A percentile compares a stretch with the other conserved stretches of the same genome.
Evolutionary conservation across 2,797 vertebrate genomes (phyloP).

Genomic region (Syndactyla subalaris): DNA sequence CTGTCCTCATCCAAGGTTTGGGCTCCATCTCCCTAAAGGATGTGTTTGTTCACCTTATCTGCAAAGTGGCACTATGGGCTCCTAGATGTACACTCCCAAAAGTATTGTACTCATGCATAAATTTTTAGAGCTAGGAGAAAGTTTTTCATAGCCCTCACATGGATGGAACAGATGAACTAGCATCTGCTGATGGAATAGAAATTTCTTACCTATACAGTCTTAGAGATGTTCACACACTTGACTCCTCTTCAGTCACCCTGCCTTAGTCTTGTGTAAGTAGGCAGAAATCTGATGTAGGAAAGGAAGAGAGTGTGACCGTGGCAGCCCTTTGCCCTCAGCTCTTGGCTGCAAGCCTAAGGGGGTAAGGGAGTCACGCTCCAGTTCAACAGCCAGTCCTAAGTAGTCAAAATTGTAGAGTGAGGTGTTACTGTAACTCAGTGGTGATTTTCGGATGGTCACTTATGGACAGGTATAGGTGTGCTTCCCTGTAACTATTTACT

Average conservation of each 20-base stretch:
- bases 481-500: neutral
- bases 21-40: neutral
- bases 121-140: neutral
- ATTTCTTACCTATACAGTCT: neutral
- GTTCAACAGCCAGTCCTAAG: accelerated
- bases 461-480: neutral
- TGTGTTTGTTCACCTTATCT: neutral
- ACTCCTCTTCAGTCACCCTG: neutral
- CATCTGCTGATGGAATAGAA: neutral
- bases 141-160: neutral
- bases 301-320: neutral
- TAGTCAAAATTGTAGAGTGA: accelerated
- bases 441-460: neutral
- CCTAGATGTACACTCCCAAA: neutral
- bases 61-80: neutral
- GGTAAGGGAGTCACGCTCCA: neutral
- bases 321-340: neutral
- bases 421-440: neutral
- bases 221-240: neutral
- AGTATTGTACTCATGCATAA: neutral
- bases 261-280: accelerated
- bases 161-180: neutral
- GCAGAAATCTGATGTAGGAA: neutral
- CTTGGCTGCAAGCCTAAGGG: neutral
- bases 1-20: neutral